These are phyloP conservation scores for Psilopogon haemacephalus DNA, from an alignment of 2,113 vertebrate genomes.

Conservation along the genomic window DNA sequence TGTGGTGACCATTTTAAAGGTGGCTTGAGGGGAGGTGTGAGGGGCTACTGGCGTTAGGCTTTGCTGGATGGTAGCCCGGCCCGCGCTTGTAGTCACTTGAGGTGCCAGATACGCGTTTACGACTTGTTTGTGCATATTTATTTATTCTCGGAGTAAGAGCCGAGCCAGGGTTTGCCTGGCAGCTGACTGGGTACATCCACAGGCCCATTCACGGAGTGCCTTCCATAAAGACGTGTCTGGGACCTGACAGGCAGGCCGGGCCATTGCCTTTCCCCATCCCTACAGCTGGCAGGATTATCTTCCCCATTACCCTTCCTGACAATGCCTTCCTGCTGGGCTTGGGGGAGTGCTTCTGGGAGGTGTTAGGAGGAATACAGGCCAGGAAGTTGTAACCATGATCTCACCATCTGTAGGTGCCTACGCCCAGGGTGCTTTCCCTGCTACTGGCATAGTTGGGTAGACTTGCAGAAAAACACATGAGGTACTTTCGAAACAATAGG, in stretches of 20 bases:
- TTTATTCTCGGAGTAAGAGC: accelerated
- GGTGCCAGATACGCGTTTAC: accelerated
- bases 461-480: accelerated
- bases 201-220: accelerated
- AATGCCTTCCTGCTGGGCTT: background rate
- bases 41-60: accelerated
- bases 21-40: background rate
- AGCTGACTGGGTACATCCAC: accelerated
- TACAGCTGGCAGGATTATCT: too few relatives aligned
- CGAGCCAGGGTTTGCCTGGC: background rate
- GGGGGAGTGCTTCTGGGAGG: accelerated
- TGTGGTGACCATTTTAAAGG: background rate
- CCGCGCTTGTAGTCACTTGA: accelerated
- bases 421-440: background rate
- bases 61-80: too few relatives aligned
- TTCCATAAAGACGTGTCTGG: background rate
- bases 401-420: accelerated
- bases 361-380: accelerated
- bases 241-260: background rate
- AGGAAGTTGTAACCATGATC: background rate
- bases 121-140: accelerated
- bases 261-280: too few relatives aligned
- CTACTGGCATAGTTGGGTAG: too few relatives aligned
- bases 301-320: accelerated
- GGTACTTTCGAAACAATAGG: background rate